A percentile compares a stretch with the other conserved stretches of the same genome.
Evolutionary conservation across 2,113 vertebrate genomes (phyloP).

Genomic region (Phyllostomus hastatus): DNA sequence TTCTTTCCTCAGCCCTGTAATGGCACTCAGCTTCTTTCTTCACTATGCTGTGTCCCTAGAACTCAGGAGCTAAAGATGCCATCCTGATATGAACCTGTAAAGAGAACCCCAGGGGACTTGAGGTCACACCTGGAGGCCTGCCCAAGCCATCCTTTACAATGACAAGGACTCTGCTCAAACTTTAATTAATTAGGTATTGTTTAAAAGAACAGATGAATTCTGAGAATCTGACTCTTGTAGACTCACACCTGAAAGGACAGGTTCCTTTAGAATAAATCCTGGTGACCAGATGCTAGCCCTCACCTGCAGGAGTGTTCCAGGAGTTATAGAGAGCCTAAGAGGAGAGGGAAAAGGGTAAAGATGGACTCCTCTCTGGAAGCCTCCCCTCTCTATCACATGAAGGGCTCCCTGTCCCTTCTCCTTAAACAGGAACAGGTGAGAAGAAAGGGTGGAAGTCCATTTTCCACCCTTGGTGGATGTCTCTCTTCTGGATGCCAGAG

Average conservation of each 20-base stretch:
- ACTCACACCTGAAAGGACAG: too few relatives aligned
- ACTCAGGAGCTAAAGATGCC: not conserved
- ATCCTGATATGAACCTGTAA: not conserved
- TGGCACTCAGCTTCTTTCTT: not conserved
- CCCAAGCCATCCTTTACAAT: not conserved
- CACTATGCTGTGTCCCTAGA: not conserved
- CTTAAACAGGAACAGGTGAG: fast-evolving
- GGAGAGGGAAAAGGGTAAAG: too few relatives aligned
- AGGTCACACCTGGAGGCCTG: not conserved
- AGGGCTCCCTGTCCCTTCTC: not conserved
- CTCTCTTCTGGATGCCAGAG: not conserved
- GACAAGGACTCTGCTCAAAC: not conserved
- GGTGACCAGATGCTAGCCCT: not conserved
- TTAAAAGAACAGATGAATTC: not conserved
- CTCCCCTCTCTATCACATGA: fast-evolving
- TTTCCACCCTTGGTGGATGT: too few relatives aligned
- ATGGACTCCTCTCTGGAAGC: fast-evolving
- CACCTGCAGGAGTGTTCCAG: fast-evolving
- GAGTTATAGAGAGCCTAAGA: fast-evolving
- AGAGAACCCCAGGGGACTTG: not conserved
- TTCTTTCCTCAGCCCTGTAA: not conserved
- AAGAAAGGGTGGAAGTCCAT: not conserved
- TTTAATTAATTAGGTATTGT: not conserved
- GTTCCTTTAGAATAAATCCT: fast-evolving
- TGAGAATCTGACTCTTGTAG: not conserved